Evolutionary conservation across 2,113 vertebrate genomes (phyloP), one percentile per base, ranked within the genome.

Genomic region (Verasper variegatus): DNA sequence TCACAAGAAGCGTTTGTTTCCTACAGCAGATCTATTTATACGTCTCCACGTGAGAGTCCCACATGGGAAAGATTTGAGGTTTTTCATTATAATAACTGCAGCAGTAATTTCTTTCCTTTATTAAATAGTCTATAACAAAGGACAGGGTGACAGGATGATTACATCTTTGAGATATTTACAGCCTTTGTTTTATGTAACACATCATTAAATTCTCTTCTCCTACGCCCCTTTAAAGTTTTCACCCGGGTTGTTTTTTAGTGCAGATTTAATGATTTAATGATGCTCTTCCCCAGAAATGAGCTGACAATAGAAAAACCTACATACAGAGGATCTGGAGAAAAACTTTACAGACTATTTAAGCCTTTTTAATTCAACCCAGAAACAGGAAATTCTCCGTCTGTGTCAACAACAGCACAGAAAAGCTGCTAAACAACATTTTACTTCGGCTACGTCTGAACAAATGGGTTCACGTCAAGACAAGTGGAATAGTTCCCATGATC

Each of bases 91-190:
- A 71, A n/a, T 57, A 59, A 35, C 37, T 26, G 59, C 7, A 1
- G 9, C 35, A 14, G 31, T 52, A 6, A 31, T 59, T 65, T 13
- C 4, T 59, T 8, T 35, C n/a, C 26, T 56, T 40, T 20, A 65
- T 59, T 54, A 60, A 71, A 51, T 1, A 37, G 37, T 23, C 17
- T 60, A 17, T 61, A 20, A 60, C 27, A 20, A 49, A 60, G 27
- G 45, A 68, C 45, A 58, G 24, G 63, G 18, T 45, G 65, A 68
- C 67, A 45, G 37, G 35, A 45, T 45, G 54, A 57, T 68, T 68
- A 17, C n/a, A 26, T 52, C n/a, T 18, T 0, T 12, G 10, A 55
- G 45, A 42, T 61, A 23, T 73, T 45, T 45, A 27, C 37, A 5
- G 49, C 24, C 35, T n/a, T 73, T 31, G 3, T 26, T 54, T 68